phyloP scores from a whole-genome alignment of 2,797 vertebrate species.

The Chloroceryle inda region DNA sequence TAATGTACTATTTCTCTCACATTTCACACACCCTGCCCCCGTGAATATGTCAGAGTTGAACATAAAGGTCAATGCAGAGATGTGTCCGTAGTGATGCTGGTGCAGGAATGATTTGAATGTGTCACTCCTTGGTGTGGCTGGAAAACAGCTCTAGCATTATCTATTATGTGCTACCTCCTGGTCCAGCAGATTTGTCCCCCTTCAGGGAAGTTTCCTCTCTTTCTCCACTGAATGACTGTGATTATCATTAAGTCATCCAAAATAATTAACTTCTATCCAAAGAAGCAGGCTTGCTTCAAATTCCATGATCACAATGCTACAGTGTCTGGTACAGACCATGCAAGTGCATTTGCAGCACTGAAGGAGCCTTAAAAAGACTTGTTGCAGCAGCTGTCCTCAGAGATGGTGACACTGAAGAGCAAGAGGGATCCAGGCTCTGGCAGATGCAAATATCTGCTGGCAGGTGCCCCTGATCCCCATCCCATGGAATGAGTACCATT shows the following conservation, averaged over 20 bases:
- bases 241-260: neutral
- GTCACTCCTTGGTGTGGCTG: neutral
- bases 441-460: neutral
- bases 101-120: neutral
- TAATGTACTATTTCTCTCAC: neutral
- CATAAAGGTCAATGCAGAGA: neutral
- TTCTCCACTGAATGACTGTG: neutral
- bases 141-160: neutral
- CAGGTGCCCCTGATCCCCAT: rapidly evolving
- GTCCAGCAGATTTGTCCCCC: neutral
- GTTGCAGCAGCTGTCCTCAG: neutral
- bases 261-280: neutral
- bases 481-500: rapidly evolving
- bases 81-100: neutral
- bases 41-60: neutral
- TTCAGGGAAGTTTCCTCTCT: neutral
- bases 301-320: neutral
- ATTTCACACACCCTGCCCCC: neutral
- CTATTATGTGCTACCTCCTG: neutral
- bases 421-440: neutral
- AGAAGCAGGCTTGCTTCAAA: neutral
- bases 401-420: neutral
- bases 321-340: neutral
- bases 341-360: neutral
- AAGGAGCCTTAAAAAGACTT: neutral